Evolutionary conservation across 1,140 invertebrate genomes (phyloP).

Genomic region (Phenacoccus solenopsis): DNA sequence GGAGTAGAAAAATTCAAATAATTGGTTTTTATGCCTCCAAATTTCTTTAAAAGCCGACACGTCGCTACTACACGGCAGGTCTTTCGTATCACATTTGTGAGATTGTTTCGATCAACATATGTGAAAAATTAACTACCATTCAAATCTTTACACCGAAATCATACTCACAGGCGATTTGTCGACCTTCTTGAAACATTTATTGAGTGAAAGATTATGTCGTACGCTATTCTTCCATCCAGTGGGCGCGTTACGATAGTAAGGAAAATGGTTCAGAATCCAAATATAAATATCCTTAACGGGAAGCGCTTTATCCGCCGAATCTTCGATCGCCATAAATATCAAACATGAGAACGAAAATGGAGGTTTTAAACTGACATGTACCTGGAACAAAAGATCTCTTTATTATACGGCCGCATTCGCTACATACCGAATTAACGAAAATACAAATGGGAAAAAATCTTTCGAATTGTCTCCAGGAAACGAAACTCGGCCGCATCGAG

Average conservation of each 20-base stretch:
- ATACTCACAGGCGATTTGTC: conserved; percentile 68
- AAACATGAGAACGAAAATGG: conserved; percentile 91
- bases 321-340: conserved; percentile 96
- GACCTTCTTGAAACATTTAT: conserved; percentile 95
- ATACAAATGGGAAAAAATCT: too few relatives aligned
- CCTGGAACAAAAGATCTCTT: conserved; percentile 38
- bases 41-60: too few relatives aligned
- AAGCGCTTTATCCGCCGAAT: conserved; percentile 71
- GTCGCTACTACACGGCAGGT: too few relatives aligned
- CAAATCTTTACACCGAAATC: not conserved
- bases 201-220: conserved; percentile 85
- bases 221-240: conserved; percentile 98
- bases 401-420: too few relatives aligned
- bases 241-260: conserved; percentile 90
- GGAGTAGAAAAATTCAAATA: too few relatives aligned
- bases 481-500: too few relatives aligned
- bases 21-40: too few relatives aligned
- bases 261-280: conserved; percentile 95
- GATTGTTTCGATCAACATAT: too few relatives aligned
- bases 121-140: not conserved
- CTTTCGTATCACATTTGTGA: too few relatives aligned
- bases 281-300: conserved; percentile 95
- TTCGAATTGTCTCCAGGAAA: too few relatives aligned
- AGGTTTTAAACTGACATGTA: conserved; percentile 77
- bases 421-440: too few relatives aligned